Evolutionary conservation across 2,797 vertebrate species (phyloP), one percentile per base, ranked within the genome.

Genomic region (Anas bahamensis): DNA sequence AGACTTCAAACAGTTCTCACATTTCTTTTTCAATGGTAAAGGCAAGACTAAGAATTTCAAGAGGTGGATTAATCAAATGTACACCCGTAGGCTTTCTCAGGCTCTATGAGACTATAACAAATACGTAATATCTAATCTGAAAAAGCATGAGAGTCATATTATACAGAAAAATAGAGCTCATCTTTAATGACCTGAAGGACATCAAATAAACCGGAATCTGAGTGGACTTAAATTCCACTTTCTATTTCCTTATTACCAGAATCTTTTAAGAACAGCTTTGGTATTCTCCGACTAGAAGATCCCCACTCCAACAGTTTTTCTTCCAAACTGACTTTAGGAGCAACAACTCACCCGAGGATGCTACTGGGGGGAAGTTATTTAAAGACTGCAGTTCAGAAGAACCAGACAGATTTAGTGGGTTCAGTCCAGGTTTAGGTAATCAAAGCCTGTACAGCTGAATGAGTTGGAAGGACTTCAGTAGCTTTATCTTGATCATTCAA

Each of bases 401-500:
- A 50, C 35, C 53, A 72, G 28, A 17, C 57, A 39, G 79, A 31
- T 52, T 31, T 44, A 41, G 60, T 53, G 68, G 52, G 81, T 31
- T 42, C 65, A 86, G 59, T 28, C 52, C 76, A 80, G 87, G 37
- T 83, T 94, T 87, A 39, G 52, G 69, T 56, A 71, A 92, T 68
- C 79, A 78, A 88, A 83, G 41, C 59, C 42, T 18, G 44, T 48
- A 90, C 71, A 89, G 70, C 61, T 91, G 83, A 92, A 81, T 37
- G 78, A 86, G 42, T 64, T 94, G 86, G 80, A 86, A 92, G 78
- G 55, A n/a, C 84, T 95, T 69, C 12, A 82, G 24, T 68, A 68
- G 75, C 77, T 91, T 79, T 66, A 80, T 90, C 84, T 93, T 65
- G 57, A 88, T 86, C 79, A 66, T 61, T 95, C 71, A 82, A 71